Evolutionary conservation across 2,888 invertebrate species (phyloP).

Genomic region (Chrysodeixis includens): DNA sequence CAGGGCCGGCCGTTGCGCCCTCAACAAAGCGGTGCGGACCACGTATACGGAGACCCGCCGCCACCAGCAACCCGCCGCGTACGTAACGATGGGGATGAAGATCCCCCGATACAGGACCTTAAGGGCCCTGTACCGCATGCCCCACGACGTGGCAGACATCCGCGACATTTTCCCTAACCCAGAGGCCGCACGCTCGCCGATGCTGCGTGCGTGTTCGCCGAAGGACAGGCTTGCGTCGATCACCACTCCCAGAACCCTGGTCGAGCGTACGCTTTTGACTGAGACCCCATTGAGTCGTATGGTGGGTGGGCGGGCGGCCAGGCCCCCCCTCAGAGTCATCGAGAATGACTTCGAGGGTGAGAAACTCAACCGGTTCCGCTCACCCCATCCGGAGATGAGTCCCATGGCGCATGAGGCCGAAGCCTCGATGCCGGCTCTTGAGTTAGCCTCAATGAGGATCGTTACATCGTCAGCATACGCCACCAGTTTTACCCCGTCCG

Average conservation of each 20-base stretch:
- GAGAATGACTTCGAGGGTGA: slow-evolving; percentile 43
- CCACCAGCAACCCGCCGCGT: slow-evolving; percentile 19
- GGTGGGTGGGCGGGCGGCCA: background rate
- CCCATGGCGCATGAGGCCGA: no score
- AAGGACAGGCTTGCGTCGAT: slow-evolving; percentile 12
- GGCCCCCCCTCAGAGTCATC: slow-evolving; percentile 38
- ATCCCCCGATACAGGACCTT: slow-evolving; percentile 19
- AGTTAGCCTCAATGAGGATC: background rate
- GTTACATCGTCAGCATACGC: background rate
- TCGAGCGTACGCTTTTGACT: slow-evolving; percentile 9
- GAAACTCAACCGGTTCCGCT: slow-evolving; percentile 36
- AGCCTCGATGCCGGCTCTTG: no score
- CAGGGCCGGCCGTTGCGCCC: slow-evolving; percentile 12
- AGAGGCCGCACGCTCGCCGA: slow-evolving; percentile 29
- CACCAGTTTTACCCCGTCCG: background rate
- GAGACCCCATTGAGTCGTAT: background rate
- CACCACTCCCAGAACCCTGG: slow-evolving; percentile 2
- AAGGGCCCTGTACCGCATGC: slow-evolving; percentile 46
- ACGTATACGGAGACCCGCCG: slow-evolving; percentile 7
- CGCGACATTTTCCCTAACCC: slow-evolving; percentile 54
- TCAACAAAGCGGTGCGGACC: slow-evolving; percentile 24
- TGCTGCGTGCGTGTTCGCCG: slow-evolving; percentile 30
- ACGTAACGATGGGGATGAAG: no score
- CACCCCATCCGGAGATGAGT: no score
- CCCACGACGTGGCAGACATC: slow-evolving; percentile 56